phyloP scores from a whole-genome alignment of 2,797 vertebrate species.

The Hipposideros larvatus region DNA sequence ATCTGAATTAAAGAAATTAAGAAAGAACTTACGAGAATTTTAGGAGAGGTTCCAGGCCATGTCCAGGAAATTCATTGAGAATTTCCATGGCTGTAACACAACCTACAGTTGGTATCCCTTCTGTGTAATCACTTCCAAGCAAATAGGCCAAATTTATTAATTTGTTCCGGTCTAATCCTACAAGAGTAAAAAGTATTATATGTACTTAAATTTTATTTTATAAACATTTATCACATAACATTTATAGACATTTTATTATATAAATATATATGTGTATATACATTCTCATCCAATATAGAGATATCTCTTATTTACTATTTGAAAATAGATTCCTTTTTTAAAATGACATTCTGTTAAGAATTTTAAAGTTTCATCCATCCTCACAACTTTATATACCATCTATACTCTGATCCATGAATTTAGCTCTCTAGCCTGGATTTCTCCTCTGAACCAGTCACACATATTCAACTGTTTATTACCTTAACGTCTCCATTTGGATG shows the following conservation, averaged over 20 bases:
- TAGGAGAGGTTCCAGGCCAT: slow-evolving; percentile 93
- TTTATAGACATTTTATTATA: background rate
- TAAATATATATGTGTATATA: background rate
- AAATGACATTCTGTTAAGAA: background rate
- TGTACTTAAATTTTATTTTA: background rate
- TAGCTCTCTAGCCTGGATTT: background rate
- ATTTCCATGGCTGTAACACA: slow-evolving; percentile 98
- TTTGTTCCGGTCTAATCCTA: slow-evolving; percentile 96
- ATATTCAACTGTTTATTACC: background rate
- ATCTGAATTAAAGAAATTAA: background rate
- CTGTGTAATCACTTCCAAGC: slow-evolving; percentile 98
- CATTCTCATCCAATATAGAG: background rate
- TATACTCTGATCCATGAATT: background rate
- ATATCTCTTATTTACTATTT: background rate
- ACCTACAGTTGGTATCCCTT: slow-evolving; percentile 96
- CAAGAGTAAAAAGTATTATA: background rate
- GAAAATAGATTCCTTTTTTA: background rate
- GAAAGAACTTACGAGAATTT: slow-evolving; percentile 90
- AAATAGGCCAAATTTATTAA: slow-evolving; percentile 98
- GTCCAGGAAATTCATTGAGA: slow-evolving; percentile 97
- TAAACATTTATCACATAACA: background rate
- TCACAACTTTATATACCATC: background rate
- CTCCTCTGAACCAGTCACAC: background rate
- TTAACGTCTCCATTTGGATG: background rate
- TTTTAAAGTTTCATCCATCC: background rate